A percentile compares a stretch with the other conserved stretches of the same genome.
Evolutionary conservation across 2,888 invertebrate species (phyloP).

Genomic region (Pimpla rufipes): DNA sequence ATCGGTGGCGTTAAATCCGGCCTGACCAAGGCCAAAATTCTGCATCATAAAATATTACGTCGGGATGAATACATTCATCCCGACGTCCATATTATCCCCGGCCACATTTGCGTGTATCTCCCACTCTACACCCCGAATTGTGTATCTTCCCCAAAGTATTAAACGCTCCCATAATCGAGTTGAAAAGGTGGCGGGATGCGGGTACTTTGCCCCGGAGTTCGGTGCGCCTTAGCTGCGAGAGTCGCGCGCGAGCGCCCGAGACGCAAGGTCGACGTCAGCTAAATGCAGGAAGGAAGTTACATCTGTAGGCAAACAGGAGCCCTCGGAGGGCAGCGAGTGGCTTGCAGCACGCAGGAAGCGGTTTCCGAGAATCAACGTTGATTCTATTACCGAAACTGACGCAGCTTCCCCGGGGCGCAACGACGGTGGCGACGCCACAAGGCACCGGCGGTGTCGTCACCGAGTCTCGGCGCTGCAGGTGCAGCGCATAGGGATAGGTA

Average conservation of each 20-base stretch:
- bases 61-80: no score
- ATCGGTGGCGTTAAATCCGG: no score
- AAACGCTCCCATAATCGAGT: background rate
- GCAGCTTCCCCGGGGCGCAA: slow-evolving; percentile 52
- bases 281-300: slow-evolving; percentile 63
- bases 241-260: background rate
- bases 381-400: slow-evolving; percentile 66
- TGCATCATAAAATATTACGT: no score
- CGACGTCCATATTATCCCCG: no score
- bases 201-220: slow-evolving; percentile 28
- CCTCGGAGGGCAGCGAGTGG: slow-evolving; percentile 49
- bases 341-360: slow-evolving; percentile 52
- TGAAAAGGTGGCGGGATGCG: slow-evolving; percentile 1
- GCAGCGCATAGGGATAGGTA: background rate
- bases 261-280: slow-evolving; percentile 45
- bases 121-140: background rate
- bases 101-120: no score
- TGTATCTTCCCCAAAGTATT: slow-evolving; percentile 4
- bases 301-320: slow-evolving; percentile 57
- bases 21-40: no score
- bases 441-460: slow-evolving; percentile 3
- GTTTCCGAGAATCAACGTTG: slow-evolving; percentile 62
- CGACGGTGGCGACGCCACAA: slow-evolving; percentile 31
- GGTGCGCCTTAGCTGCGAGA: slow-evolving; percentile 23
- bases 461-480: slow-evolving; percentile 9